A percentile compares a stretch with the other conserved stretches of the same genome.
These are phyloP conservation scores for Zoanthus sansibaricus DNA, from an alignment of 92 coral and sea anemone genomes.

Conservation along the genomic window DNA sequence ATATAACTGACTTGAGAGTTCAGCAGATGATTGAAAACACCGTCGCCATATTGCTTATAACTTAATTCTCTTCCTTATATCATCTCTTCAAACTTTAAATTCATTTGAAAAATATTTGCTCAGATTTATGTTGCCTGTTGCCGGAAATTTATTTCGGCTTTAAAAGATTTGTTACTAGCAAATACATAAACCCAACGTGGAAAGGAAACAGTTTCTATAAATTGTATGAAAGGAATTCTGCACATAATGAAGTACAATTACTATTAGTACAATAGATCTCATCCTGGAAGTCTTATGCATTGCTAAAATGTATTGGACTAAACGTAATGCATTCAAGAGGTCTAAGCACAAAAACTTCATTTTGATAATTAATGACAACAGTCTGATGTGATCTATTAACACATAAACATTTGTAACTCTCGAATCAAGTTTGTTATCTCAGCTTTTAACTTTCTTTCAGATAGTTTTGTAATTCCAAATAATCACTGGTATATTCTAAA, in stretches of 20 bases:
- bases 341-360: no score
- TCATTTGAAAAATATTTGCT: background rate
- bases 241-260: background rate
- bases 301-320: no score
- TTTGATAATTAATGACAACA: no score
- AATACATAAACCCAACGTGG: background rate
- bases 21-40: background rate
- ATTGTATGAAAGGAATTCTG: background rate
- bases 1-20: background rate
- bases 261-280: background rate
- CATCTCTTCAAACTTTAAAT: background rate
- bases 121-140: background rate
- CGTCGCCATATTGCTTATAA: background rate
- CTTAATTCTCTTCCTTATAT: background rate
- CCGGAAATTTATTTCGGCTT: constrained; percentile 11
- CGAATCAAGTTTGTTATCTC: no score
- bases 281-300: no score
- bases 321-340: no score
- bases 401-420: no score
- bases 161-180: background rate
- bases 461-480: no score
- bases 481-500: no score
- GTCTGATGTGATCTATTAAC: no score
- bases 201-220: background rate
- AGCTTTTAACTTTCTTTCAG: no score